Percentiles rank a stretch among this genome's conserved stretches.
Evolutionary conservation across 2,797 vertebrate species (phyloP).

Genomic region (Sebastes taczanowskii): DNA sequence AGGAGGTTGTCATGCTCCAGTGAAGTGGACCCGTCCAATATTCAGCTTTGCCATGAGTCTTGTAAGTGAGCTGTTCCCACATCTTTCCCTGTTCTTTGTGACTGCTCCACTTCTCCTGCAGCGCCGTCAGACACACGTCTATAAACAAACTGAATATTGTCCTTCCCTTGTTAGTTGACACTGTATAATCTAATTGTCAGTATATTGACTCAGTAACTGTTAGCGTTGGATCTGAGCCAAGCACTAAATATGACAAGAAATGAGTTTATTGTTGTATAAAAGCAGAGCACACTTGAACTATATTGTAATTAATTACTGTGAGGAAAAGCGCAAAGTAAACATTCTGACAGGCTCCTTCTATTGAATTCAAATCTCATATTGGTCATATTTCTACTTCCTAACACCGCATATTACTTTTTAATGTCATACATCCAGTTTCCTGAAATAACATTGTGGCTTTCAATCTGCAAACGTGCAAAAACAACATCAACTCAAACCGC

Average conservation of each 20-base stretch:
- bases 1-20: conserved; percentile 69
- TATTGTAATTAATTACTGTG: conserved; percentile 41
- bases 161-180: conserved; percentile 53
- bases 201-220: conserved; percentile 55
- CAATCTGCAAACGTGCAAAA: conserved; percentile 70
- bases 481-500: conserved; percentile 63
- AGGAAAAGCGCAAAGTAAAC: conserved; percentile 50
- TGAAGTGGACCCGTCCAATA: conserved; percentile 60
- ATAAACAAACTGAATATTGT: conserved; percentile 51
- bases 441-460: conserved; percentile 73
- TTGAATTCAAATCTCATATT: conserved; percentile 19
- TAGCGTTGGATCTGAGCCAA: conserved; percentile 40
- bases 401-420: conserved; percentile 43
- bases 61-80: conserved; percentile 54
- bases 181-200: conserved; percentile 60
- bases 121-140: conserved; percentile 18
- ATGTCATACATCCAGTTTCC: conserved; percentile 62
- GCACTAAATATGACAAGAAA: conserved; percentile 43
- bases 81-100: conserved; percentile 51
- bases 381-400: conserved; percentile 24
- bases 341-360: conserved; percentile 32
- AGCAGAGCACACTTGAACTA: conserved; percentile 11
- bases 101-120: conserved; percentile 30
- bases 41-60: conserved; percentile 41
- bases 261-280: conserved; percentile 50